Evolutionary conservation across 2,797 vertebrate genomes (phyloP), one percentile per base, ranked within the genome.

Genomic region (Sternarchorhynchus goeldii): DNA sequence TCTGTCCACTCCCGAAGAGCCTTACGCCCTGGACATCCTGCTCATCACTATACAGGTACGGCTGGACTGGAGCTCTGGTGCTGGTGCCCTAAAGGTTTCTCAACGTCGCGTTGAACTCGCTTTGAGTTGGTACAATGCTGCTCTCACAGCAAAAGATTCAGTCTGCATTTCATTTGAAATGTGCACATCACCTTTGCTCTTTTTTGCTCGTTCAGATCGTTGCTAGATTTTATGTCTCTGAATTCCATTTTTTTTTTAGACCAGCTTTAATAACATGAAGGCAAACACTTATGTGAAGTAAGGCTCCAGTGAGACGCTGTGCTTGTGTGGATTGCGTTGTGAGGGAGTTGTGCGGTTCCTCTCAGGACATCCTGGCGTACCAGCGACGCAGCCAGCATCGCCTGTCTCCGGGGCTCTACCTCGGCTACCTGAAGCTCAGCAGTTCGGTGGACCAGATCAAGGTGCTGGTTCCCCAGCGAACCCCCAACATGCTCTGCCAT

Each of bases 401-500:
- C 12, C 93, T 99, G 71, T 84, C 93, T 65, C 91, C 97, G 0
- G 97, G 97, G 0, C 90, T 99, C 32, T 99, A 99, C 81, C 91
- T 99, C 87, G 97, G 97, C 73, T 99, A 93, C 92, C 92, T 99
- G 82, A 99, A 99, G 90, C 95, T 99, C 75, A 96, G 96, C 92
- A 98, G 97, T 82, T 99, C 97, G 6, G 97, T 99, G 73, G 97
- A 99, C 90, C 97, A 99, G 90, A 99, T 99, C 90, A 95, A 91
- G 89, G 97, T 99, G 62, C 93, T 99, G 0, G 97, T 99, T 55
- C 90, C 96, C 32, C 96, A 98, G 89, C 91, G 93, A 79, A 87
- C 93, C 57, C 97, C 97, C 71, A 99, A 96, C 85, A 94, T 97
- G 92, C 93, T 99, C 56, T 97, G 96, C 79, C 96, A 99, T 6